These are phyloP conservation scores for Hafferia zeledoni DNA, from an alignment of 2,797 vertebrate genomes.

Conservation along the genomic window DNA sequence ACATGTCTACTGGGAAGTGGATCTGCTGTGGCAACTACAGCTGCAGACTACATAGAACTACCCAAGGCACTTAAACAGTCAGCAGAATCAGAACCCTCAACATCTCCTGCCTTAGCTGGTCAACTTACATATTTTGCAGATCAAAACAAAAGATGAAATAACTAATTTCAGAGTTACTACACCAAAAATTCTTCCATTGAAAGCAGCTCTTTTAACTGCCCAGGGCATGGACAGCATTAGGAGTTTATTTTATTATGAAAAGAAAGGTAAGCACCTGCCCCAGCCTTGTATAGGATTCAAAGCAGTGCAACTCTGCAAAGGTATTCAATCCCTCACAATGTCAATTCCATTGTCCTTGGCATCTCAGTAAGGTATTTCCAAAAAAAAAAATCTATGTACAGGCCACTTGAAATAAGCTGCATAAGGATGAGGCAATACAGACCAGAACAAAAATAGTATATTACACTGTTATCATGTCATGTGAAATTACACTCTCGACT, in stretches of 20 bases:
- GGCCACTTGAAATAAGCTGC: neutral
- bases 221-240: neutral
- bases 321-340: neutral
- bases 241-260: neutral
- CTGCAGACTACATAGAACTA: neutral
- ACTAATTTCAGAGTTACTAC: neutral
- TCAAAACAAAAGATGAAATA: neutral
- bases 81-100: neutral
- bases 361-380: neutral
- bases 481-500: conserved; percentile 2
- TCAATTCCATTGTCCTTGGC: neutral
- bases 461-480: conserved; percentile 20
- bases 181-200: neutral
- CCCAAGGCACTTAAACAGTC: neutral
- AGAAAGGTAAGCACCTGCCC: neutral
- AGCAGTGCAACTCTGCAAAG: neutral
- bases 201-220: neutral
- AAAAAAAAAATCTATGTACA: neutral
- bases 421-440: neutral
- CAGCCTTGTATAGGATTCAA: neutral
- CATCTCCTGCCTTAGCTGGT: neutral
- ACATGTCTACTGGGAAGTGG: neutral
- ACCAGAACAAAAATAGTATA: conserved; percentile 48
- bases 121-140: neutral
- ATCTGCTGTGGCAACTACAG: neutral